Evolutionary conservation across 1,140 invertebrate species (phyloP).

Genomic region (Aphidius ervi): DNA sequence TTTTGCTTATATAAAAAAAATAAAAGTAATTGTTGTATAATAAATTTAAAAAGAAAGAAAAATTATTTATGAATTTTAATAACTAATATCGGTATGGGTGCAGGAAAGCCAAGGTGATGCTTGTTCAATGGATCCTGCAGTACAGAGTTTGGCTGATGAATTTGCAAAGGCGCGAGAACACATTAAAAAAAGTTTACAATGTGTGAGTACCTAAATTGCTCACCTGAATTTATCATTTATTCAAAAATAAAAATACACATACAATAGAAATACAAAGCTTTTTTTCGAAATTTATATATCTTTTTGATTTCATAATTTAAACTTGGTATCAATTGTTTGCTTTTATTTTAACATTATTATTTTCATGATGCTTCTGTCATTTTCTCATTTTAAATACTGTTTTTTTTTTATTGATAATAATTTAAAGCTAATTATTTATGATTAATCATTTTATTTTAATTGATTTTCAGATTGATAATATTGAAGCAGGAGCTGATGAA

Average conservation of each 20-base stretch:
- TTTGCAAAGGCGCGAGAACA: conserved; percentile 57
- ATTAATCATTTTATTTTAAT: neutral
- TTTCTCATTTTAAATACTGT: no score
- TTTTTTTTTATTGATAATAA: no score
- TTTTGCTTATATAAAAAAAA: no score
- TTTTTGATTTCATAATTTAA: no score
- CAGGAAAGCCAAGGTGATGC: conserved; percentile 41
- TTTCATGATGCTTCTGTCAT: no score
- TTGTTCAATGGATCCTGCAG: conserved; percentile 40
- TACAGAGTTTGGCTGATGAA: conserved; percentile 54
- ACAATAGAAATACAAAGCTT: neutral
- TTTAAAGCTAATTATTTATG: neutral
- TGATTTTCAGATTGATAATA: conserved; percentile 44
- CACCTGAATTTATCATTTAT: conserved; percentile 23
- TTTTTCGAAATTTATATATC: neutral
- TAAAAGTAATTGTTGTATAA: no score
- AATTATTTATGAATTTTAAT: conserved; percentile 26
- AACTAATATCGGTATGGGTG: conserved; percentile 41
- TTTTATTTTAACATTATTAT: no score
- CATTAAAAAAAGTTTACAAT: conserved; percentile 57
- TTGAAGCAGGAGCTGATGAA: conserved; percentile 31
- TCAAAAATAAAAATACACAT: neutral
- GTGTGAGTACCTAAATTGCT: conserved; percentile 53
- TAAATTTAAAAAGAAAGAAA: no score
- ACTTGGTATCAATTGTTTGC: no score